Evolutionary conservation across 2,797 vertebrate genomes (phyloP), one percentile per base, ranked within the genome.

Genomic region (Serranus cabrilla): DNA sequence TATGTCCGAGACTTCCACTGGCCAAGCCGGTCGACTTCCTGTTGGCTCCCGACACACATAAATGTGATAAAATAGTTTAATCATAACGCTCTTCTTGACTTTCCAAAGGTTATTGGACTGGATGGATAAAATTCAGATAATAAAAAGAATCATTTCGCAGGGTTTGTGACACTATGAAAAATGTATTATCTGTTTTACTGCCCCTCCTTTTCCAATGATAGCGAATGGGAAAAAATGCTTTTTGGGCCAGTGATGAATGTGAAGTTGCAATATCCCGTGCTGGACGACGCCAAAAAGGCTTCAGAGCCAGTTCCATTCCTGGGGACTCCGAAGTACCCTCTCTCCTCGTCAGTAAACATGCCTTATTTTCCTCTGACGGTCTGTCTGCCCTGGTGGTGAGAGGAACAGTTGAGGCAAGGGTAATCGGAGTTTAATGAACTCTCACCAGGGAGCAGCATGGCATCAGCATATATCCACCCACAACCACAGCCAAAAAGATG

Each of bases 351-450:
- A 23, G n/a, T 21, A 70, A 70, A 49, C 25, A 27, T 23, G 49
- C 34, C 27, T 34, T 59, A 39, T 34, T 58, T 67, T 56, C 25
- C 17, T 34, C 57, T 62, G 37, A 23, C 46, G 16, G 17, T 37
- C 31, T 66, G 40, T 61, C 50, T 63, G 68, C 31, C 27, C 21
- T 45, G 59, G 25, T 76, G 34, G 50, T 1, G 13, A 76, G 34
- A 25, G 64, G 23, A 45, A 63, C 70, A 47, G 51, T 57, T 37
- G 42, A 80, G 76, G 67, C 64, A 68, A 45, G 39, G 62, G 51
- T 76, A 87, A 80, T 77, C 73, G 66, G 68, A 73, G 74, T 76
- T 77, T 81, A 81, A 86, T 84, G 80, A 83, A 77, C 75, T 83
- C 65, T 69, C 76, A 81, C 54, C 63, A 58, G 68, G 80, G 49